Evolutionary conservation across 2,797 vertebrate genomes (phyloP).

Genomic region (Sylvilagus floridanus): DNA sequence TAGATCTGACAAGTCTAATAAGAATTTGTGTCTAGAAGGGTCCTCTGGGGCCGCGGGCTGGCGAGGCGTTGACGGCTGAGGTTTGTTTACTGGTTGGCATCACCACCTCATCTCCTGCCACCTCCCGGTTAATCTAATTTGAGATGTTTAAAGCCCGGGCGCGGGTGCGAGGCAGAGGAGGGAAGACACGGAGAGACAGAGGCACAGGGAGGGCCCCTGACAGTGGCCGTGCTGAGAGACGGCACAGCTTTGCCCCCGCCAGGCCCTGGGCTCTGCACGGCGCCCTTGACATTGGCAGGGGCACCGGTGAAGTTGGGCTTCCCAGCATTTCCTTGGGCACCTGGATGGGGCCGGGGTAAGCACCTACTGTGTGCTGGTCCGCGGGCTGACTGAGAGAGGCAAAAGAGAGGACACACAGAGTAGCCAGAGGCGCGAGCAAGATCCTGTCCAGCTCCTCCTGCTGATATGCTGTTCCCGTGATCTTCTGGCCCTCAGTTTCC

Average conservation of each 20-base stretch:
- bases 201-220: conserved; percentile 71
- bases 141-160: conserved; percentile 83
- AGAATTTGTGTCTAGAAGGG: conserved; percentile 91
- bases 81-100: conserved; percentile 91
- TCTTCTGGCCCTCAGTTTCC: conserved; percentile 8
- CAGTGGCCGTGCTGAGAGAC: conserved; percentile 81
- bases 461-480: fast-evolving
- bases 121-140: conserved; percentile 91
- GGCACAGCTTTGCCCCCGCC: conserved; percentile 76
- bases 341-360: neutral
- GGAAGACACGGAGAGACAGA: conserved; percentile 60
- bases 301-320: neutral
- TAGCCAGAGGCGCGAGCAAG: neutral
- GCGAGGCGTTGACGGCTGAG: conserved; percentile 92
- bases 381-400: fast-evolving
- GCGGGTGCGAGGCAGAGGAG: conserved; percentile 58
- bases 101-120: conserved; percentile 85
- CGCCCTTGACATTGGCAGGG: conserved; percentile 50
- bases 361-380: neutral
- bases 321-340: neutral
- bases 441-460: fast-evolving
- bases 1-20: conserved; percentile 99
- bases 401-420: neutral
- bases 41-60: conserved; percentile 91
- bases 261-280: neutral